phyloP scores from a whole-genome alignment of 1,140 invertebrate species.

The Chrysomallon squamiferum region DNA sequence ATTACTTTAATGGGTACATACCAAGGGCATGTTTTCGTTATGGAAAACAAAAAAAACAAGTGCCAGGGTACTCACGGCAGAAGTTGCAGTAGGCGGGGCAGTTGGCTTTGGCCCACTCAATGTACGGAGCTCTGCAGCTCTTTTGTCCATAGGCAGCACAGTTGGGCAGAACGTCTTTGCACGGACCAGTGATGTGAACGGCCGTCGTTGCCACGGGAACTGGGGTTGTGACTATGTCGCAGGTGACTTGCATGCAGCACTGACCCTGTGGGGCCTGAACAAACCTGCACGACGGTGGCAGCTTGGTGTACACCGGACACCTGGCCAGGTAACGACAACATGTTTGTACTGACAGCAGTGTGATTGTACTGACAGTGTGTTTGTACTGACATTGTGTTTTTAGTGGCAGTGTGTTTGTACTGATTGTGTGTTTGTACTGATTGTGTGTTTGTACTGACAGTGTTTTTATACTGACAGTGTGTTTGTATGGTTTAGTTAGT shows the following conservation, averaged over 20 bases:
- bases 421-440: too few relatives aligned
- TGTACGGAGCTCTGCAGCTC: slow-evolving; percentile 20
- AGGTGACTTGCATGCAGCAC: slow-evolving; percentile 43
- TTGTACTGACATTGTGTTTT: too few relatives aligned
- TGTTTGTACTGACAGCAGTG: too few relatives aligned
- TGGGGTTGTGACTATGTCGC: slow-evolving; percentile 6
- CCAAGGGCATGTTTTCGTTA: too few relatives aligned
- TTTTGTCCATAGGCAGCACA: slow-evolving; percentile 8
- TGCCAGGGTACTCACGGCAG: slow-evolving; percentile 29
- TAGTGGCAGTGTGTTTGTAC: too few relatives aligned
- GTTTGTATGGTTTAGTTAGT: too few relatives aligned
- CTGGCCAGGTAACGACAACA: too few relatives aligned
- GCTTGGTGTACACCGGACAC: slow-evolving; percentile 34
- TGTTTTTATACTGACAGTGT: too few relatives aligned
- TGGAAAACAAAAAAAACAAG: too few relatives aligned
- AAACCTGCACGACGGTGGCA: slow-evolving; percentile 37
- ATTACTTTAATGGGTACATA: too few relatives aligned
- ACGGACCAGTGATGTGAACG: slow-evolving; percentile 5
- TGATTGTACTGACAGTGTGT: too few relatives aligned
- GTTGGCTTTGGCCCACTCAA: slow-evolving; percentile 22
- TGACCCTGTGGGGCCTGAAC: slow-evolving; percentile 25
- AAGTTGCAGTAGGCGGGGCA: slow-evolving; percentile 24
- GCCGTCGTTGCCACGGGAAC: neutral
- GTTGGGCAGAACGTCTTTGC: slow-evolving; percentile 11
- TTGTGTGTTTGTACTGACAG: too few relatives aligned